phyloP scores from a whole-genome alignment of 2,888 invertebrate species.

The Volucella inanis region DNA sequence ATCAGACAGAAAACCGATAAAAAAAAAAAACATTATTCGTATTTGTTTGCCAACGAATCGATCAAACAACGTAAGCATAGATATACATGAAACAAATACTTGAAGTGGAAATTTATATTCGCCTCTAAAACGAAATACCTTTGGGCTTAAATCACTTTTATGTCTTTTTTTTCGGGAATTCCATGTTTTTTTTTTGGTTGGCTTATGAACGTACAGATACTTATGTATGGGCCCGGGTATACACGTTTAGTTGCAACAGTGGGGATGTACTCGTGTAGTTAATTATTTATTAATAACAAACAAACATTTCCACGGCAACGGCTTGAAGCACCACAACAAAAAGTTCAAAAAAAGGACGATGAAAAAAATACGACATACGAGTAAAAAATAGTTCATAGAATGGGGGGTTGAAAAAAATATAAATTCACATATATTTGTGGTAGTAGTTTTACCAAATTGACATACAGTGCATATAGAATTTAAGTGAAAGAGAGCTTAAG shows the following conservation, averaged over 20 bases:
- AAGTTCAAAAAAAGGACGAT: neutral
- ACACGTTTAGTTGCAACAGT: constrained; percentile 17
- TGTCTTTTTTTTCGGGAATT: constrained; percentile 43
- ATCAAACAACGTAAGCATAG: constrained; percentile 55
- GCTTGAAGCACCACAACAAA: constrained; percentile 59
- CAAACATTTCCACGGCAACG: constrained; percentile 70
- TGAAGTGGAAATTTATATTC: constrained; percentile 39
- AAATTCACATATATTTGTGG: neutral
- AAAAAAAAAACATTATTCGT: constrained; percentile 16
- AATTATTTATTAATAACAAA: constrained; percentile 73
- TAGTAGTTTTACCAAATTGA: constrained; percentile 11
- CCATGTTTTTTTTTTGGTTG: constrained; percentile 23
- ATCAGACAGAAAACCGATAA: neutral
- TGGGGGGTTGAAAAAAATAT: constrained; percentile 24
- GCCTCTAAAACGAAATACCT: constrained; percentile 40
- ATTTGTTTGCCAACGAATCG: constrained; percentile 57
- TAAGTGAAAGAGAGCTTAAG: neutral
- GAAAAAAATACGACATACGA: neutral
- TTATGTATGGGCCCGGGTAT: neutral
- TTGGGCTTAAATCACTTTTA: constrained; percentile 68
- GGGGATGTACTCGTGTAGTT: constrained; percentile 55
- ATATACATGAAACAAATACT: neutral
- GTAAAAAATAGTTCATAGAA: constrained; percentile 42
- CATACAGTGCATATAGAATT: neutral
- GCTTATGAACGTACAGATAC: neutral